These are phyloP conservation scores for Sylvietta virens DNA, from an alignment of 2,113 vertebrate species.

Conservation along the genomic window DNA sequence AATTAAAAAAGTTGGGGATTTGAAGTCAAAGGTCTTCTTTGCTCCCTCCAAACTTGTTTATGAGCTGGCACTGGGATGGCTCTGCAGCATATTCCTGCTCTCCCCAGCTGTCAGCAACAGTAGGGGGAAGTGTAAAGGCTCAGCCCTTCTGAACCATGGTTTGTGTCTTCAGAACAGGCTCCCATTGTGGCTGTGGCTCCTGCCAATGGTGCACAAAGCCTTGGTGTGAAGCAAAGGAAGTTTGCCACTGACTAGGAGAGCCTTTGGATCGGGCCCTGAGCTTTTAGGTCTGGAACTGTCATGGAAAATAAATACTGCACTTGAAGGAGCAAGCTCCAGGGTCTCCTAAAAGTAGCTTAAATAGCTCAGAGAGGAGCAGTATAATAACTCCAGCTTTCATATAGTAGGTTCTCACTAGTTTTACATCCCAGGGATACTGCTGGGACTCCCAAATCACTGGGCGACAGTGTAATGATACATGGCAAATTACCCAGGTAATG, in stretches of 20 bases:
- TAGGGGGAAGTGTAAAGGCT: background rate
- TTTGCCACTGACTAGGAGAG: background rate
- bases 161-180: background rate
- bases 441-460: constrained; percentile 58
- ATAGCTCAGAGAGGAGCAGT: constrained; percentile 27
- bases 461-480: constrained; percentile 53
- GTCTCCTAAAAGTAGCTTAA: constrained; percentile 51
- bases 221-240: background rate
- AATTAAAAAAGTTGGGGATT: background rate
- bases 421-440: constrained; percentile 29
- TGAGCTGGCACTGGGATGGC: background rate
- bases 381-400: constrained; percentile 45
- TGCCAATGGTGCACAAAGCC: background rate
- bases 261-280: background rate
- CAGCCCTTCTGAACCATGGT: background rate
- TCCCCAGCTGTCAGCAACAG: background rate
- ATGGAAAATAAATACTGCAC: constrained; percentile 41
- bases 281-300: constrained; percentile 46
- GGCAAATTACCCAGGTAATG: constrained; percentile 55
- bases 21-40: background rate
- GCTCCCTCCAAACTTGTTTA: background rate
- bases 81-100: background rate
- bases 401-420: constrained; percentile 22
- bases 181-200: background rate
- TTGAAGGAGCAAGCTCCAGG: constrained; percentile 48